Evolutionary conservation across 2,888 invertebrate species (phyloP), one percentile per base, ranked within the genome.

Genomic region (Eumerus sabulonum): DNA sequence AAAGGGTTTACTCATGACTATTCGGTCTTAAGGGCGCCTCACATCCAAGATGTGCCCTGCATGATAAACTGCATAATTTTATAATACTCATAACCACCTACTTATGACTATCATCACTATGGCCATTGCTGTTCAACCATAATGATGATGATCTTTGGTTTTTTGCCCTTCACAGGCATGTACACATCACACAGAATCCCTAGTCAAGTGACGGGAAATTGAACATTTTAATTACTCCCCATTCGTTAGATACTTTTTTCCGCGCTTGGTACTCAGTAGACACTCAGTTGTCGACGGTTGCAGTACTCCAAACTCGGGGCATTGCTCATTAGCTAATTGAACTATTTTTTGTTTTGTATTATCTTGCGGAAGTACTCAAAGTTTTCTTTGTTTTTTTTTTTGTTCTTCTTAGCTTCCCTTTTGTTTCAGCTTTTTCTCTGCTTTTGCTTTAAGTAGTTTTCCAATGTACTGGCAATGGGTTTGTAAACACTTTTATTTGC

Each of bases 41-140:
- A 54, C 66, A 66, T 66, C 66, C 72, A 77, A 77, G n/a, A n/a
- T n/a, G 72, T 67, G 67, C 72, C 57, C 72, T 67, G 72, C 60
- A 72, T 77, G 72, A 77, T 67, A 72, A 77, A 77, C 72, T 77
- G 72, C 77, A 77, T 77, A 77, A 72, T 77, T 71, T 67, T 12
- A 51, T 56, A 56, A 50, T 42, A 54, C 38, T 47, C 57, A 7
- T 38, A 35, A n/a, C 17, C 47, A 59, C 27, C 47, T n/a, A n/a
- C n/a, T n/a, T n/a, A 38, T 53, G 51, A 50, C 42, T 35, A 27
- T 54, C 35, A 50, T 70, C 44, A 40, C 44, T 47, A 19, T 36
- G 45, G 16, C 9, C 47, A 2, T 2, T 27, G 7, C 27, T 27
- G 7, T 27, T 4, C 27, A 7, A 4, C 7, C 27, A 27, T 71